Evolutionary conservation across 1,140 invertebrate genomes (phyloP), one percentile per base, ranked within the genome.

Genomic region (Drosophila mayri): DNA sequence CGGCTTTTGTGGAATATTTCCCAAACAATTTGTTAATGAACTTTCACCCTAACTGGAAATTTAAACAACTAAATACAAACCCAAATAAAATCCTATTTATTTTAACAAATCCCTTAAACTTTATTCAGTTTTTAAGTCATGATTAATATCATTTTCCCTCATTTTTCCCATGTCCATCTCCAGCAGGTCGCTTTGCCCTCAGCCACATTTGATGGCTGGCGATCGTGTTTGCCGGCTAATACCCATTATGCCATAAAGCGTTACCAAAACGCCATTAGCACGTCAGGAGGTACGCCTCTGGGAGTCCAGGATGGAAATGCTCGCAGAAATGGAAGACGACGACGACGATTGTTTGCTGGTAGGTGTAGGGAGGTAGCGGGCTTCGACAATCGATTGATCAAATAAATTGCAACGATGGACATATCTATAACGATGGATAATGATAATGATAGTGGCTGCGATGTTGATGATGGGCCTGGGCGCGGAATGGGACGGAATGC

Each of bases 251-350:
- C 77, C 82, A 85, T 85, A 85, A 85, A 85, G 81, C 77, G 81
- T 85, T 85, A 72, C 77, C 81, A 81, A 76, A 85, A 74, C 78
- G 81, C 78, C 68, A 85, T 80, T 83, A 83, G 83, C 83, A 87
- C 83, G 79, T 88, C 65, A 79, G 78, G 50, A 76, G 79, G 59
- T 68, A 79, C 76, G 76, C 76, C 79, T 52, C 59, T 75, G 52
- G 58, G 47, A 50, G 35, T n/a, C 35, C 61, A 50, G 28, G 59
- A 63, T 70, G 32, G 38, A 22, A 49, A 40, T 50, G 14, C 50
- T 30, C 16, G 30, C 25, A 47, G 52, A 14, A 67, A n/a, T n/a
- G n/a, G 49, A 41, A 7, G 30, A 18, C 49, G 28, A 20, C 49
- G 49, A 49, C 47, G 47, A 50, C 49, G 28, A 32, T 14, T 50